Evolutionary conservation across 2,113 vertebrate species (phyloP), one percentile per base, ranked within the genome.

Genomic region (Calidris pygmaea): DNA sequence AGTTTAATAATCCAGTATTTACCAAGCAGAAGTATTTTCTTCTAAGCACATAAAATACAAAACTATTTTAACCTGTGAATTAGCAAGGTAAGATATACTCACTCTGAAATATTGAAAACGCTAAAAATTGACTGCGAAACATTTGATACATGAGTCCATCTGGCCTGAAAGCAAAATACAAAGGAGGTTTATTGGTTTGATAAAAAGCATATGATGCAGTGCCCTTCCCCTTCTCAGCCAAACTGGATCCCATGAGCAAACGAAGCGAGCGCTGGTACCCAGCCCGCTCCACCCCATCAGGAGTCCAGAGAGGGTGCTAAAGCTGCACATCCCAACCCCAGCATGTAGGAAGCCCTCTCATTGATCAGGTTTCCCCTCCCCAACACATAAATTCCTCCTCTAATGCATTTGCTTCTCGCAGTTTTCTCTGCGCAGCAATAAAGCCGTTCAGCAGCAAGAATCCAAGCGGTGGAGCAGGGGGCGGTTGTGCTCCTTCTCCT

Each of bases 71-170:
- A 39, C 12, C 83, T 10, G 1, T 43, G 41, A 86, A 87, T 20
- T 73, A 85, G 19, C 76, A 73, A 93, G 19, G 47, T 21, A 93
- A 81, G 62, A 77, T 32, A 71, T 80, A 98, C 99, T 99, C 98
- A 99, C 99, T 99, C 96, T 99, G 99, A 98, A 99, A 99, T 96
- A 99, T 99, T 93, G 99, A 99, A 97, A 99, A 99, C 0, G 99
- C 99, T 96, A 99, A 98, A 96, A 99, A 99, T 94, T 99, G 99
- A 95, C 98, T 98, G 79, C 99, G 98, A 97, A 99, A 99, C 98
- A 98, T 99, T 98, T 99, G 99, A 96, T 99, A 99, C 97, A 99
- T 99, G 39, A 98, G 97, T 92, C 99, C 99, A 84, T 99, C 98
- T 1, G 99, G 99, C 99, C 99, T 99, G 92, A 59, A 79, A 94